phyloP scores from a whole-genome alignment of 2,888 invertebrate genomes.

The Pollenia angustigena region DNA sequence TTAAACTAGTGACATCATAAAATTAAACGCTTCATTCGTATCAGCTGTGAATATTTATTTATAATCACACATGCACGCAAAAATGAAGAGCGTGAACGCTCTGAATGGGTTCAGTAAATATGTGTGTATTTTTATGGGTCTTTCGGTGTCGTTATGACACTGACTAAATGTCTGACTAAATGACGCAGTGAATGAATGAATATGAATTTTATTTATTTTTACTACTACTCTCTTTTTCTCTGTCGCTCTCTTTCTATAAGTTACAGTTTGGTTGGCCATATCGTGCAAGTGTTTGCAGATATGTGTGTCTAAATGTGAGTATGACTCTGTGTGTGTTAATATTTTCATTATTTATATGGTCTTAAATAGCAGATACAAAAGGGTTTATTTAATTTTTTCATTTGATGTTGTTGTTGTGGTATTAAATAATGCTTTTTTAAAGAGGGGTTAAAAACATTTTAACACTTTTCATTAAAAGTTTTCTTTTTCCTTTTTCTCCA shows the following conservation, averaged over 20 bases:
- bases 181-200: too few relatives aligned
- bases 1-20: slow-evolving; percentile 67
- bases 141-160: background rate
- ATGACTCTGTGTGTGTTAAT: background rate
- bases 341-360: background rate
- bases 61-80: background rate
- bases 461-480: background rate
- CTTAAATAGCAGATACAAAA: background rate
- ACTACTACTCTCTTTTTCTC: too few relatives aligned
- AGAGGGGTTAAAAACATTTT: background rate
- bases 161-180: background rate
- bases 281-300: background rate
- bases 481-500: background rate
- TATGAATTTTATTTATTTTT: too few relatives aligned
- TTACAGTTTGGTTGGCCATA: background rate
- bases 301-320: background rate
- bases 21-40: slow-evolving; percentile 66
- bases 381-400: background rate
- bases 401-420: background rate
- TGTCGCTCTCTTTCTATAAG: background rate
- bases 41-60: slow-evolving; percentile 30
- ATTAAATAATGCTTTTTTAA: background rate
- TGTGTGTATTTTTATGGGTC: background rate
- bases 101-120: background rate
- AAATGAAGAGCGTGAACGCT: background rate